phyloP scores from a whole-genome alignment of 2,888 invertebrate genomes.

The Hirtodrosophila histrioides region DNA sequence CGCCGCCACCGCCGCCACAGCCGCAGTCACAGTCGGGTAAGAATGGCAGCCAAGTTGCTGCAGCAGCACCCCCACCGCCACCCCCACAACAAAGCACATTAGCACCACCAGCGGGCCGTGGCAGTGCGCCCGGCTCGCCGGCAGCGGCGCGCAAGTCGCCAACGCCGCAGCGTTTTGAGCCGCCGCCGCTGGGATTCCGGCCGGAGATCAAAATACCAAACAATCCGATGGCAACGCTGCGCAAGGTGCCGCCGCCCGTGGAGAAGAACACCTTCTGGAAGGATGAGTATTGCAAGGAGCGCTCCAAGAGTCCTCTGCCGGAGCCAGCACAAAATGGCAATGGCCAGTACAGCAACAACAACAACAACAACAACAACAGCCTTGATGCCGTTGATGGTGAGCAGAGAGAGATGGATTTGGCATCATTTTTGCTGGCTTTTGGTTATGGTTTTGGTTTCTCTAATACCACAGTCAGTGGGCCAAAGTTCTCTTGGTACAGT shows the following conservation, averaged over 20 bases:
- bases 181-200: conserved; percentile 86
- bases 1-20: conserved; percentile 85
- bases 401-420: conserved; percentile 43
- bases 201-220: conserved; percentile 91
- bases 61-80: conserved; percentile 82
- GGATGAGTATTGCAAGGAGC: conserved; percentile 85
- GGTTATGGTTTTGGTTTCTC: conserved; percentile 57
- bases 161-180: conserved; percentile 85
- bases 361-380: conserved; percentile 33
- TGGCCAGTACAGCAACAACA: conserved; percentile 33
- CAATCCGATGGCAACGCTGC: conserved; percentile 89
- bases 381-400: conserved; percentile 73
- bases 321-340: conserved; percentile 41
- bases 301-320: conserved; percentile 84
- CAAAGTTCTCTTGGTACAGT: conserved; percentile 45
- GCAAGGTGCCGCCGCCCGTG: conserved; percentile 89
- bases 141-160: conserved; percentile 84
- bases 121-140: conserved; percentile 84
- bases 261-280: conserved; percentile 87
- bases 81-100: conserved; percentile 81
- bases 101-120: conserved; percentile 83
- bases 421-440: conserved; percentile 61
- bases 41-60: conserved; percentile 84
- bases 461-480: conserved; percentile 48
- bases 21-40: conserved; percentile 66